Evolutionary conservation across 1,140 invertebrate genomes (phyloP).

Genomic region (Drosophila sechellia): DNA sequence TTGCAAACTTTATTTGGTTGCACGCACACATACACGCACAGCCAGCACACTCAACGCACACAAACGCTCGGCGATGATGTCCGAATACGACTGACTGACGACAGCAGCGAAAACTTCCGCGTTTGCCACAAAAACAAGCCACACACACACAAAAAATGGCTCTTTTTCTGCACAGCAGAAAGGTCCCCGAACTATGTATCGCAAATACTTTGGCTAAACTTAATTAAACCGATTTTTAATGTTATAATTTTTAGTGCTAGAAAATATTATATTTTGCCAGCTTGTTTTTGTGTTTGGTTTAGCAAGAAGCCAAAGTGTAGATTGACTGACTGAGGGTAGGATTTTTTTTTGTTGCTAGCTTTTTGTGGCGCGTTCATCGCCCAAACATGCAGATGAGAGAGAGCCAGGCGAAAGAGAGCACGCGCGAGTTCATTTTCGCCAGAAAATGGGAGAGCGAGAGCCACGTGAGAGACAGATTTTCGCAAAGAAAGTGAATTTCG

Average conservation of each 20-base stretch:
- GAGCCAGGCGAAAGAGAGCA: conserved; percentile 18
- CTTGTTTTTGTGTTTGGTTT: conserved; percentile 69
- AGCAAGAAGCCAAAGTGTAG: conserved; percentile 84
- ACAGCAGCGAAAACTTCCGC: conserved; percentile 50
- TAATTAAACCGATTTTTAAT: conserved; percentile 8
- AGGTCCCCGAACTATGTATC: not conserved
- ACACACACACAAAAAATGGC: conserved; percentile 4
- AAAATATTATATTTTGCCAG: conserved; percentile 30
- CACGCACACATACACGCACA: conserved; percentile 17
- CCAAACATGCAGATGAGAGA: conserved; percentile 61
- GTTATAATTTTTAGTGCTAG: conserved; percentile 7
- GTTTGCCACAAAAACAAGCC: conserved; percentile 36
- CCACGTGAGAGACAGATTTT: conserved; percentile 39
- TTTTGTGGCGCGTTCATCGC: conserved; percentile 67
- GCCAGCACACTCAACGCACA: conserved; percentile 8
- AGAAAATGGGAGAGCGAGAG: conserved; percentile 12
- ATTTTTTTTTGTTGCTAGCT: conserved; percentile 67
- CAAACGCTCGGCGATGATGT: conserved; percentile 47
- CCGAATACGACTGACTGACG: conserved; percentile 48
- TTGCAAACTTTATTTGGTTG: conserved; percentile 13
- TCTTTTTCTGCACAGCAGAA: conserved; percentile 26
- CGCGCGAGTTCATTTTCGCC: conserved; percentile 47
- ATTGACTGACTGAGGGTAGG: conserved; percentile 84
- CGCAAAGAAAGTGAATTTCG: conserved; percentile 34
- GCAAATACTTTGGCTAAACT: not conserved